Percentiles rank a stretch among this genome's conserved stretches.
Evolutionary conservation across 2,888 invertebrate genomes (phyloP).

Genomic region (Drosophila infuscata): DNA sequence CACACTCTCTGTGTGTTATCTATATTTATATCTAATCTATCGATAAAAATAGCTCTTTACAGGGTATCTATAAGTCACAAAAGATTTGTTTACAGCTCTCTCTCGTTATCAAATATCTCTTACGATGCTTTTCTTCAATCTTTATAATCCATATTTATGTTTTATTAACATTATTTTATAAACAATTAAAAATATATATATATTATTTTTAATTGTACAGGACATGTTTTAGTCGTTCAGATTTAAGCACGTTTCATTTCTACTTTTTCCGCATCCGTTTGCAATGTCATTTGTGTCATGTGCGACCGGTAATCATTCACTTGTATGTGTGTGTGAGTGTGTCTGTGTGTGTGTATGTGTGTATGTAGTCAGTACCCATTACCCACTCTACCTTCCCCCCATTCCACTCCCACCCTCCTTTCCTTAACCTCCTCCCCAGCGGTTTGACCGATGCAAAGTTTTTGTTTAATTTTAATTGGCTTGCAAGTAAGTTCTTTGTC

Average conservation of each 20-base stretch:
- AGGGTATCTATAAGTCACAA: neutral
- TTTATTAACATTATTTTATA: neutral
- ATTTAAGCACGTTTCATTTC: constrained; percentile 6
- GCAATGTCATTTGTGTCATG: constrained; percentile 76
- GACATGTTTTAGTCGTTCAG: constrained; percentile 10
- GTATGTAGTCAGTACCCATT: constrained; percentile 7
- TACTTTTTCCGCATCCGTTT: constrained; percentile 76
- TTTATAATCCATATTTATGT: neutral
- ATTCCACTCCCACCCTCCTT: neutral
- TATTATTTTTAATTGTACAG: neutral
- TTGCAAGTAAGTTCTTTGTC: constrained; percentile 50
- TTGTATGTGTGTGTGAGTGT: constrained; percentile 12
- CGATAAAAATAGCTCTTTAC: neutral
- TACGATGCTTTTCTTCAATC: neutral
- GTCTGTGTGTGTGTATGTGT: neutral
- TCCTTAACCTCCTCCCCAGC: neutral
- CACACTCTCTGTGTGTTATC: neutral
- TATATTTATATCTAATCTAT: neutral
- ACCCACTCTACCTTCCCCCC: neutral
- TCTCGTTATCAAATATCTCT: neutral
- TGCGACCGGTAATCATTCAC: constrained; percentile 67
- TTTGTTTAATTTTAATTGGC: constrained; percentile 67
- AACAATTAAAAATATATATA: neutral
- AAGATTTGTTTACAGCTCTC: neutral
- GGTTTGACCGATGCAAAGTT: constrained; percentile 38